Evolutionary conservation across 2,888 invertebrate species (phyloP).

Genomic region (Volucella inanis): DNA sequence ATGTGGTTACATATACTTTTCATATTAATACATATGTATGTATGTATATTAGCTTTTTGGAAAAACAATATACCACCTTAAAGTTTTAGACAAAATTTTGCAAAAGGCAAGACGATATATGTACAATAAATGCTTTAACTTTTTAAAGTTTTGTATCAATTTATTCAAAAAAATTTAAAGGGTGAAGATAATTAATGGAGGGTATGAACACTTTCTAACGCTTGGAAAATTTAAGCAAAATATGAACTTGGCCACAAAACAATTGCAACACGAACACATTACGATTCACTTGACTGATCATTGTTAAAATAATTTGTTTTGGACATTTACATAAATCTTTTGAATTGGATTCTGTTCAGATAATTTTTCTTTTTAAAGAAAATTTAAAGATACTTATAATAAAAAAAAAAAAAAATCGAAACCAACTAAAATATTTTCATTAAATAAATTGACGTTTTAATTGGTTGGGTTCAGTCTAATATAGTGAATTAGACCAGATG

Average conservation of each 20-base stretch:
- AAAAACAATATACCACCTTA: slow-evolving; percentile 53
- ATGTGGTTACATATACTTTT: slow-evolving; percentile 35
- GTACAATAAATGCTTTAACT: not conserved
- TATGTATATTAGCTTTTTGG: slow-evolving; percentile 3
- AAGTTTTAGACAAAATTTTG: slow-evolving; percentile 34
- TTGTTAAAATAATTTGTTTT: slow-evolving; percentile 35
- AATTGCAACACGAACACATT: slow-evolving; percentile 61
- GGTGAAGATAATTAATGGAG: slow-evolving; percentile 38
- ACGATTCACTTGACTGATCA: slow-evolving; percentile 59
- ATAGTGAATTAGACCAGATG: slow-evolving; percentile 19
- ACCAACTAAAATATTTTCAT: slow-evolving; percentile 56
- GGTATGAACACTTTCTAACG: slow-evolving; percentile 40
- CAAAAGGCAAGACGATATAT: slow-evolving; percentile 35
- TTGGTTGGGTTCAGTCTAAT: slow-evolving; percentile 53
- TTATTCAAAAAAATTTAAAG: slow-evolving; percentile 42
- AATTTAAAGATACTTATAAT: slow-evolving; percentile 38
- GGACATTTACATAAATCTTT: slow-evolving; percentile 13
- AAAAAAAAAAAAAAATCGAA: slow-evolving; percentile 54
- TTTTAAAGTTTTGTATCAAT: slow-evolving; percentile 5
- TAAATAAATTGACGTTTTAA: slow-evolving; percentile 58
- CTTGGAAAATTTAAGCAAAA: slow-evolving; percentile 49
- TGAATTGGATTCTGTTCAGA: slow-evolving; percentile 3
- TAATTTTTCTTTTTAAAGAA: slow-evolving; percentile 29
- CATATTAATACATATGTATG: slow-evolving; percentile 24
- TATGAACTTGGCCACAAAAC: slow-evolving; percentile 57